A percentile compares a stretch with the other conserved stretches of the same genome.
phyloP scores from a whole-genome alignment of 2,888 invertebrate genomes.

The Trileptium ribeirensis region DNA sequence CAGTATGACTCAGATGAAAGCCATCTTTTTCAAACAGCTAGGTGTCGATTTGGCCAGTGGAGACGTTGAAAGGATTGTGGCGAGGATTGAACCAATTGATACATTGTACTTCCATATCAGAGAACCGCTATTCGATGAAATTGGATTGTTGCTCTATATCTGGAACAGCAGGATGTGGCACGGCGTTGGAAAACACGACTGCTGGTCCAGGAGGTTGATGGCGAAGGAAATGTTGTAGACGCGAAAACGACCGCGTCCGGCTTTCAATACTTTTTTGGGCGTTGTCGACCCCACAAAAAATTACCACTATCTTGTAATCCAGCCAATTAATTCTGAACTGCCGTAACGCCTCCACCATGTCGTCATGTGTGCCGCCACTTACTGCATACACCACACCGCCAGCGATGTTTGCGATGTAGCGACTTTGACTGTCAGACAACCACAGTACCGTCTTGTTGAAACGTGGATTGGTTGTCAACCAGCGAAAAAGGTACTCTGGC shows the following conservation, averaged over 20 bases:
- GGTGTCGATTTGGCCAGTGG: neutral
- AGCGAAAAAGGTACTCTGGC: neutral
- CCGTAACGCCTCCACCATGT: neutral
- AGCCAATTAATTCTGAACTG: neutral
- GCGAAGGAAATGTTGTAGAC: neutral
- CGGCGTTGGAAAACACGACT: neutral
- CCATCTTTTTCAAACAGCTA: neutral
- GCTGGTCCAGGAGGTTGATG: neutral
- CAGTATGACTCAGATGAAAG: neutral
- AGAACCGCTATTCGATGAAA: neutral
- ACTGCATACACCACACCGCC: neutral
- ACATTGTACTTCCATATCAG: neutral
- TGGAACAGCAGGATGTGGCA: neutral
- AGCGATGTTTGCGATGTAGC: neutral
- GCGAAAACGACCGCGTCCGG: neutral
- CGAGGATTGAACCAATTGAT: neutral
- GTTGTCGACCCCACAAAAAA: neutral
- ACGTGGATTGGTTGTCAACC: neutral
- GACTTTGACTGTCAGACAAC: neutral
- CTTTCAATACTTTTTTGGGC: neutral
- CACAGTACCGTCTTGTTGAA: neutral
- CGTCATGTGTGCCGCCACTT: neutral
- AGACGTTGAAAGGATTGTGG: neutral
- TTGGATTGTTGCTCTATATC: neutral
- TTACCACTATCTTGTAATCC: neutral